Conservation (phyloP, 2,888 invertebrate species). For the Diplazon laetatorius region DNA sequence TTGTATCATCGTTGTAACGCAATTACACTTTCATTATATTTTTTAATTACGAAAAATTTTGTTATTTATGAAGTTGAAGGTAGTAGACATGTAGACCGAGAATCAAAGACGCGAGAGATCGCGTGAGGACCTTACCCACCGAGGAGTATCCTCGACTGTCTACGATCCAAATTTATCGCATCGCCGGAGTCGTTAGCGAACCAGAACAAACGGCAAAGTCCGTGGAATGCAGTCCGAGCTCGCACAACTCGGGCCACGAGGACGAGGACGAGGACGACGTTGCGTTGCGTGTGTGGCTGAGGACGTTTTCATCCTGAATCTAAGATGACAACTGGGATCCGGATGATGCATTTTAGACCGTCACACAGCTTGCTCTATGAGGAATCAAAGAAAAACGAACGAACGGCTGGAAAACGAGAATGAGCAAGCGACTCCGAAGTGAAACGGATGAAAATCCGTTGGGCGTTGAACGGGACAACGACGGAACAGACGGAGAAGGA, state of each 20-base stretch:
- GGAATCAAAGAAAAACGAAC: too few relatives aligned
- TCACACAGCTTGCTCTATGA: too few relatives aligned
- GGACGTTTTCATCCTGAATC: slow-evolving; percentile 31
- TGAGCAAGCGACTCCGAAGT: slow-evolving; percentile 5
- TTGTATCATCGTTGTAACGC: not conserved
- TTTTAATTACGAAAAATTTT: not conserved
- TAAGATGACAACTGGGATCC: slow-evolving; percentile 42
- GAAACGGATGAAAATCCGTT: slow-evolving; percentile 19
- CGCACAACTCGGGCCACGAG: slow-evolving; percentile 22
- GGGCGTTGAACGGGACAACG: not conserved
- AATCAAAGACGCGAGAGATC: slow-evolving; percentile 45
- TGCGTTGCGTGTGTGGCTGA: slow-evolving; percentile 7
- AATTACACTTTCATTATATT: not conserved
- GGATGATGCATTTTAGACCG: too few relatives aligned
- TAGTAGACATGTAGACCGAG: too few relatives aligned
- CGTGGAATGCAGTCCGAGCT: slow-evolving; percentile 51
- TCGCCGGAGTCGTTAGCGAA: slow-evolving; percentile 65
- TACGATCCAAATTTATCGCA: slow-evolving; percentile 65
- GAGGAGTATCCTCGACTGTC: slow-evolving; percentile 57
- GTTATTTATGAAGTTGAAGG: too few relatives aligned
- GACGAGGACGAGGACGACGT: not conserved
- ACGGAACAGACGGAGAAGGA: slow-evolving; percentile 32
- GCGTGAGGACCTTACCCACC: slow-evolving; percentile 60
- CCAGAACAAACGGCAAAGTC: slow-evolving; percentile 45
- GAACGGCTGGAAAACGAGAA: slow-evolving; percentile 3